These are phyloP conservation scores for Periophthalmus magnuspinnatus DNA, from an alignment of 2,797 vertebrate species.

Conservation along the genomic window DNA sequence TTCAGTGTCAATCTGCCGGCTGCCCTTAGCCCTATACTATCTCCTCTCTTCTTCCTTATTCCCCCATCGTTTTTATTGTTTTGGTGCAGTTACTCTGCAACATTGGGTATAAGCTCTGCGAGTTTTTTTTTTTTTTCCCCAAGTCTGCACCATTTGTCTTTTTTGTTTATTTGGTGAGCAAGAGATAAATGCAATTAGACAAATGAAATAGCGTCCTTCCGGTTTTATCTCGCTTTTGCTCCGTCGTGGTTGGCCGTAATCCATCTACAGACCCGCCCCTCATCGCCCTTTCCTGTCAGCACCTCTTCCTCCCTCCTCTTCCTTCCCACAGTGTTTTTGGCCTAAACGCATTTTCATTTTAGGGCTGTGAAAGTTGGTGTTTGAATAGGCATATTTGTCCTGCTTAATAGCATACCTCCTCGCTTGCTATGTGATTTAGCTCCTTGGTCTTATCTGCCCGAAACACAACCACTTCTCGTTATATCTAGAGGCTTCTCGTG, in stretches of 20 bases:
- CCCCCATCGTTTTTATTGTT: conserved; percentile 37
- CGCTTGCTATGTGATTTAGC: conserved; percentile 73
- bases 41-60: conserved; percentile 50
- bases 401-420: conserved; percentile 78
- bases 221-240: conserved; percentile 64
- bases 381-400: conserved; percentile 83
- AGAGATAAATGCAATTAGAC: conserved; percentile 79
- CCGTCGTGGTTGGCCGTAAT: conserved; percentile 55
- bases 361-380: conserved; percentile 75
- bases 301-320: conserved; percentile 19
- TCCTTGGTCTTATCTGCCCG: conserved; percentile 76
- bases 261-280: conserved; percentile 59
- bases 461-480: conserved; percentile 76
- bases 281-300: conserved; percentile 58
- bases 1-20: conserved; percentile 80
- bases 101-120: conserved; percentile 32
- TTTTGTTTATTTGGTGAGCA: conserved; percentile 64
- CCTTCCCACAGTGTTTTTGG: conserved; percentile 34
- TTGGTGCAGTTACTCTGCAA: conserved; percentile 33
- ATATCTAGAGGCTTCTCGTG: conserved; percentile 66
- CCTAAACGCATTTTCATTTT: conserved; percentile 66
- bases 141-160: conserved; percentile 63
- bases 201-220: conserved; percentile 70
- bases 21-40: conserved; percentile 63
- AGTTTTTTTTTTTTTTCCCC: conserved; percentile 1